phyloP scores from a whole-genome alignment of 2,888 invertebrate species.

The Allophyes oxyacanthae region DNA sequence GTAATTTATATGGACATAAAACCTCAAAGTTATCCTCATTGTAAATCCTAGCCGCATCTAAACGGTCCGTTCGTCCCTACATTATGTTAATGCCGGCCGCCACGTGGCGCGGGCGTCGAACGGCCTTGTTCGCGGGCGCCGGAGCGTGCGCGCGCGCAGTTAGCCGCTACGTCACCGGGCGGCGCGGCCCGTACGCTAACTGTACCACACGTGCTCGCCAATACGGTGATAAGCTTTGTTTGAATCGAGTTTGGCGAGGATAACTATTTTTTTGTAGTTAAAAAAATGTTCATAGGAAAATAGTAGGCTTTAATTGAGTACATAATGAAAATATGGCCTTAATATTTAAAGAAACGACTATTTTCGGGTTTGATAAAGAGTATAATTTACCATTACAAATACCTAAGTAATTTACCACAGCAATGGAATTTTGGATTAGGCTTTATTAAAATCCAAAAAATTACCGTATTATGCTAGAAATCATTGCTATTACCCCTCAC shows the following conservation, averaged over 20 bases:
- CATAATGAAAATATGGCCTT: too few relatives aligned
- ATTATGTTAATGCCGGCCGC: slow-evolving; percentile 51
- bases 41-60: slow-evolving; percentile 21
- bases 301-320: too few relatives aligned
- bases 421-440: too few relatives aligned
- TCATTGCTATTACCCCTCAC: too few relatives aligned
- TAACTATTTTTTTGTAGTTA: slow-evolving; percentile 7
- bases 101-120: slow-evolving; percentile 60
- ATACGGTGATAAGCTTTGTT: slow-evolving; percentile 43
- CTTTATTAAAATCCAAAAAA: too few relatives aligned
- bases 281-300: too few relatives aligned
- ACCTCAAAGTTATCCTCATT: slow-evolving; percentile 2
- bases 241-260: not conserved
- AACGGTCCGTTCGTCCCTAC: slow-evolving; percentile 20
- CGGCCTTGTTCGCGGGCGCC: slow-evolving; percentile 71
- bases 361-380: too few relatives aligned
- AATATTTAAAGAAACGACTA: too few relatives aligned
- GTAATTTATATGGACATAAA: not conserved
- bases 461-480: too few relatives aligned
- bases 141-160: slow-evolving; percentile 58
- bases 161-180: slow-evolving; percentile 56
- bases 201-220: slow-evolving; percentile 64
- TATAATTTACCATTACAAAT: too few relatives aligned
- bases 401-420: too few relatives aligned
- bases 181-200: slow-evolving; percentile 58